Percentiles rank a stretch among this genome's conserved stretches.
Conservation (phyloP, 2,797 vertebrate genomes). For the Fundulus diaphanus region DNA sequence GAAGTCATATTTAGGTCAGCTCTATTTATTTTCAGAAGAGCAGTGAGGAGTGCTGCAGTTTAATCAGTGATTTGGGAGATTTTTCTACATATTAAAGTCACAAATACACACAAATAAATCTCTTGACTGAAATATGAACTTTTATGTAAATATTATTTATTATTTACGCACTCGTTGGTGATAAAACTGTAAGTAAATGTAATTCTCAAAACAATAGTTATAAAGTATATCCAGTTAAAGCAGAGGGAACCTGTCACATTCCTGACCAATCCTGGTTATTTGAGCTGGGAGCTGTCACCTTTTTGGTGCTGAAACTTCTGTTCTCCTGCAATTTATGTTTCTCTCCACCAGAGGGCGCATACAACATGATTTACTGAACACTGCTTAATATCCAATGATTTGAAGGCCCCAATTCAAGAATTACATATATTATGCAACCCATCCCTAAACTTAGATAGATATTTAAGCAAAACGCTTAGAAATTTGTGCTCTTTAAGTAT, state of each 20-base stretch:
- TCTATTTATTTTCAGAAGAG: slow-evolving; percentile 56
- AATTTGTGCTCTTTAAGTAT: not conserved
- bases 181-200: not conserved
- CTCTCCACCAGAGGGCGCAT: slow-evolving; percentile 58
- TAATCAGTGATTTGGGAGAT: slow-evolving; percentile 13
- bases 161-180: not conserved
- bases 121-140: not conserved
- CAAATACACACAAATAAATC: not conserved
- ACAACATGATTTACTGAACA: not conserved
- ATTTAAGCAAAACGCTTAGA: not conserved
- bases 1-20: slow-evolving; percentile 63
- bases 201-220: not conserved
- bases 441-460: not conserved
- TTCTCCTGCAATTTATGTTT: not conserved
- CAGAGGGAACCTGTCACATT: not conserved
- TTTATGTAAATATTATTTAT: not conserved
- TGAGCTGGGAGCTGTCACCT: slow-evolving; percentile 55
- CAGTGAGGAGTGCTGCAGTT: slow-evolving; percentile 16
- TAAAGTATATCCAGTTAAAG: not conserved
- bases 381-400: no score
- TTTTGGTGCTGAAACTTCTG: slow-evolving; percentile 63
- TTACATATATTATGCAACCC: not conserved
- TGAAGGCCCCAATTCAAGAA: not conserved
- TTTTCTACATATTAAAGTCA: not conserved
- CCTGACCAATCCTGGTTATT: not conserved